phyloP scores from a whole-genome alignment of 2,888 invertebrate genomes.

The Oligia fasciuncula region DNA sequence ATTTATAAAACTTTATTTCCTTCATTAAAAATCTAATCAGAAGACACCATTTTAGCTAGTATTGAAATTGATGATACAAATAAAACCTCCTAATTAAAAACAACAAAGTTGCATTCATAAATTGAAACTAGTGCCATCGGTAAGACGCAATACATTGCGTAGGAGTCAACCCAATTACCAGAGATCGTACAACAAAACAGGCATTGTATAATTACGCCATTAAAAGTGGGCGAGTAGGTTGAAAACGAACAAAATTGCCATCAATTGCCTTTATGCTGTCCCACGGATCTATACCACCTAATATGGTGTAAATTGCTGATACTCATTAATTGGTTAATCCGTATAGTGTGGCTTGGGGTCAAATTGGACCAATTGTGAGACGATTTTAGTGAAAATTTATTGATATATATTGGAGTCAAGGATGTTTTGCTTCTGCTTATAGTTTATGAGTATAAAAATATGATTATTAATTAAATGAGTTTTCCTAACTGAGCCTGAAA shows the following conservation, averaged over 20 bases:
- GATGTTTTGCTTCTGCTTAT: neutral
- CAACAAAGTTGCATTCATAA: conserved; percentile 31
- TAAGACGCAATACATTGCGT: conserved; percentile 48
- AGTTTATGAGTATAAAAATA: neutral
- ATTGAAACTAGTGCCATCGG: conserved; percentile 28
- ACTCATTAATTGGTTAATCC: conserved; percentile 77
- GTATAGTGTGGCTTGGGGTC: conserved; percentile 60
- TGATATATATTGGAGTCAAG: conserved; percentile 18
- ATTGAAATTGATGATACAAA: conserved; percentile 13
- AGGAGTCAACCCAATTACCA: conserved; percentile 60
- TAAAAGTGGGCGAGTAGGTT: conserved; percentile 69
- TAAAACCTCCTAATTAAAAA: conserved; percentile 22
- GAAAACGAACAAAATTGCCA: conserved; percentile 69
- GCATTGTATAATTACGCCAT: conserved; percentile 59
- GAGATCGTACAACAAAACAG: conserved; percentile 40
- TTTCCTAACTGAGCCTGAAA: neutral
- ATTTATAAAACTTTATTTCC: neutral
- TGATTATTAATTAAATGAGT: neutral
- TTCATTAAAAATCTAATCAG: conserved; percentile 17
- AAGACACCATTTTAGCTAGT: neutral
- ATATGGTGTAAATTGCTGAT: conserved; percentile 74
- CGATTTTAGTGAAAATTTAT: conserved; percentile 67
- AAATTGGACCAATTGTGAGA: conserved; percentile 65
- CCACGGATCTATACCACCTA: conserved; percentile 72
- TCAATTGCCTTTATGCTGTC: conserved; percentile 67